Evolutionary conservation across 1,140 invertebrate genomes (phyloP).

Genomic region (Drosophila bocki): DNA sequence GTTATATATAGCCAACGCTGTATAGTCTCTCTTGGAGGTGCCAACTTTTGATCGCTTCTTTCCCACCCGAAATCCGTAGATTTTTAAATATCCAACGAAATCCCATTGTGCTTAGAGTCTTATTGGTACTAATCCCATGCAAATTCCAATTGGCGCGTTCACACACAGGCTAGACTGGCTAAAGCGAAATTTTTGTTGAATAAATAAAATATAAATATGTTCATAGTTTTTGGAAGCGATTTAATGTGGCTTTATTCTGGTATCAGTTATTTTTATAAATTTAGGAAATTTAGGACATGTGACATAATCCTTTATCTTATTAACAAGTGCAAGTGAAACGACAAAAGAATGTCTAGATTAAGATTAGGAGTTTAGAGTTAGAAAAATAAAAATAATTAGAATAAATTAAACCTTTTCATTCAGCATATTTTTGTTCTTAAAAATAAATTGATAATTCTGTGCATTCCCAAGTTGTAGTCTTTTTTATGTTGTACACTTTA

Average conservation of each 20-base stretch:
- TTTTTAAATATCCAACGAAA: conserved; percentile 27
- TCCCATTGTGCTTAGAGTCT: conserved; percentile 30
- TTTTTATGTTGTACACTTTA: not conserved
- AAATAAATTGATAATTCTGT: too few species aligned
- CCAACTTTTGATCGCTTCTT: conserved; percentile 34
- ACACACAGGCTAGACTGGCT: not conserved
- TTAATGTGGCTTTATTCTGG: not conserved
- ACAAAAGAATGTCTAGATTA: too few species aligned
- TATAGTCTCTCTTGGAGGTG: conserved; percentile 18
- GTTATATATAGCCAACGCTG: conserved; percentile 30
- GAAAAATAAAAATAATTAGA: too few species aligned
- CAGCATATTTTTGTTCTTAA: too few species aligned
- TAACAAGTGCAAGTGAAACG: too few species aligned
- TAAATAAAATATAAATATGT: not conserved
- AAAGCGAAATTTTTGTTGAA: not conserved
- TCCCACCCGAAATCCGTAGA: conserved; percentile 40
- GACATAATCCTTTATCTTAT: too few species aligned
- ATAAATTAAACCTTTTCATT: too few species aligned
- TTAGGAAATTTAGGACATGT: too few species aligned
- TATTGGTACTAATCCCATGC: conserved; percentile 29
- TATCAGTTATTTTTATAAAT: not conserved
- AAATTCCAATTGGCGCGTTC: conserved; percentile 33
- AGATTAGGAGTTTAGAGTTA: too few species aligned
- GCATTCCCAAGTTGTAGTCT: too few species aligned
- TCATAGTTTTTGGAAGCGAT: not conserved